Base-by-base conservation (phyloP, 2,113 vertebrate species). In the Tragulus kanchil region DNA sequence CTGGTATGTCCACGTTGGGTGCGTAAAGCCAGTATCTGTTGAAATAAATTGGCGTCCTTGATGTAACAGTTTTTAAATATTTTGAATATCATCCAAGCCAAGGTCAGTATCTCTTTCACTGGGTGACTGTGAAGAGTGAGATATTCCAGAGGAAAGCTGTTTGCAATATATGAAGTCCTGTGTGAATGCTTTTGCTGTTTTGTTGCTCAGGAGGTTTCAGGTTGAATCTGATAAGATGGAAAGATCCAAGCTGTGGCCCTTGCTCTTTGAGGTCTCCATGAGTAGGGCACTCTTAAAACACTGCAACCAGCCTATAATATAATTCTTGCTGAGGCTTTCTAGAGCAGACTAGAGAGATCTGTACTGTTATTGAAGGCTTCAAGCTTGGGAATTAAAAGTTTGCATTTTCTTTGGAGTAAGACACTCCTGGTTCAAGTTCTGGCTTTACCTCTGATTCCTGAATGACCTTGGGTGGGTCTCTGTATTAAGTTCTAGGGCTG, bases 41-140 rank as follows among this genome's bases (percentile, higher is more conserved):
- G 14, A 52, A 36, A 59, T 81, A 1, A 0, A 14, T 62, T 61
- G 52, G 86, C 56, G 50, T 31, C 83, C 19, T 6, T 64, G 50
- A 36, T 19, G 21, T 79, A 58, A 54, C 14, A 42, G 26, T 61
- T 48, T 8, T 48, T 92, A 83, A 85, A 50, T 86, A 73, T 86
- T 92, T 89, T 71, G 52, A 83, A 50, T 77, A 65, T 54, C 19
- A 0, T 96, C 12, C 73, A 36, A n/a, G 56, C 36, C 36, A 69
- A 90, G 85, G 93, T 92, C 88, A 90, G 2, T 85, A 56, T 84
- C 56, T 75, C 61, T 84, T 69, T 50, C 13, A 15, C 7, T 54
- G 42, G 36, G 75, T 6, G 56, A 64, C 85, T 36, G 3, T 58
- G 19, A 86, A 65, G 58, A 73, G 26, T 45, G 36, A 62, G 89